Evolutionary conservation across 1,140 invertebrate species (phyloP).

Genomic region (Pogonus chalceus): DNA sequence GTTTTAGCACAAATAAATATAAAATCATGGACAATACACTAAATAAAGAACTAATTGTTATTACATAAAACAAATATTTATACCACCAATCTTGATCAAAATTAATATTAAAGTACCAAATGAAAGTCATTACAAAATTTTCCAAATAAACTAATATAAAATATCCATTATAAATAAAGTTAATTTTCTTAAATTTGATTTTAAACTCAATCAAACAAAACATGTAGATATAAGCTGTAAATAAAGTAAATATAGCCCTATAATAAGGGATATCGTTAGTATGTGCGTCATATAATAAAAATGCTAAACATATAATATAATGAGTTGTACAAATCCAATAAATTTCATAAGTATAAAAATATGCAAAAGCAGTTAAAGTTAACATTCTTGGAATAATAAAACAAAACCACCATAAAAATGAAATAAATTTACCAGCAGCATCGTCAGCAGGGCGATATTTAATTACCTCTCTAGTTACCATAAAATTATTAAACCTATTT

Average conservation of each 20-base stretch:
- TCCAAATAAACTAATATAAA: neutral
- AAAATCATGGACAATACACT: neutral
- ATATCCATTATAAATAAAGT: neutral
- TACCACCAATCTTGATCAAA: neutral
- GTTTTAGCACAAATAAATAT: neutral
- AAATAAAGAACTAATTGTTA: neutral
- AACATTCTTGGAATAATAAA: conserved; percentile 57
- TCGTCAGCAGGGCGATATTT: conserved; percentile 45
- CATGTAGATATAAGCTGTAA: neutral
- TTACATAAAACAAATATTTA: neutral
- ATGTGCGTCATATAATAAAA: conserved; percentile 45
- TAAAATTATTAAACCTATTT: no score
- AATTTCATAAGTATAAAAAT: conserved; percentile 51
- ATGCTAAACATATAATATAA: conserved; percentile 47
- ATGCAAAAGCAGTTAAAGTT: conserved; percentile 55
- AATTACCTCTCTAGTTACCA: neutral
- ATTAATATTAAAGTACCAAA: neutral
- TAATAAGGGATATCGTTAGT: conserved; percentile 36
- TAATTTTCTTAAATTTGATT: neutral
- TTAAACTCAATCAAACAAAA: conserved; percentile 6
- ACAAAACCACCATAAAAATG: conserved; percentile 60
- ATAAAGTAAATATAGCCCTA: neutral
- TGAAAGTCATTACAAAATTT: neutral
- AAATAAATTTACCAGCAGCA: conserved; percentile 48
- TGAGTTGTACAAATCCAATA: conserved; percentile 45